Conservation (phyloP, 1,140 invertebrate genomes). For the Cyclina sinensis region DNA sequence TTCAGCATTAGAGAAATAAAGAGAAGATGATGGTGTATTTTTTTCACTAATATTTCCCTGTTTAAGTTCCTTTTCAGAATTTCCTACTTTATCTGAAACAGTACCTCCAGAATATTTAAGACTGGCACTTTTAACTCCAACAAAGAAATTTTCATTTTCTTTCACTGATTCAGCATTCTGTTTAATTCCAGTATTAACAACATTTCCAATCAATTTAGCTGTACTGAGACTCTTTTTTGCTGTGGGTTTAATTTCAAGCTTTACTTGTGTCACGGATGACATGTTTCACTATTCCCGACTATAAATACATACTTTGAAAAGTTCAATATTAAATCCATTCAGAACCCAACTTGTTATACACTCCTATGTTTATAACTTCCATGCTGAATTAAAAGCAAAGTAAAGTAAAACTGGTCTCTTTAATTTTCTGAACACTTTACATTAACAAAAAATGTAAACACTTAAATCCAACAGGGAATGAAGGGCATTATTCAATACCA, state of each 20-base stretch:
- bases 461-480: neutral
- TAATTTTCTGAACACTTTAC: neutral
- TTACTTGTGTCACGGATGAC: slow-evolving; percentile 55
- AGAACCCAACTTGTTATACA: neutral
- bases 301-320: slow-evolving; percentile 1
- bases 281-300: slow-evolving; percentile 19
- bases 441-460: slow-evolving; percentile 6
- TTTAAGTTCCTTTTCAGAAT: neutral
- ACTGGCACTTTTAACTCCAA: no score
- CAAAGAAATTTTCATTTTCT: neutral
- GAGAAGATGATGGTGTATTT: neutral
- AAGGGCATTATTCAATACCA: neutral
- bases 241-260: slow-evolving; percentile 51
- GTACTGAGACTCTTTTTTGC: slow-evolving; percentile 6
- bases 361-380: neutral
- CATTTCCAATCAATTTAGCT: neutral
- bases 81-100: neutral
- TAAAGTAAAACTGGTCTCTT: slow-evolving; percentile 2
- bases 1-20: neutral
- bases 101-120: neutral
- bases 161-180: neutral
- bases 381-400: neutral
- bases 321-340: slow-evolving; percentile 48
- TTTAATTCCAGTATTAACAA: slow-evolving; percentile 22
- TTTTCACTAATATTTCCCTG: neutral